phyloP scores from a whole-genome alignment of 2,888 invertebrate genomes.

The Polydrusus cervinus region DNA sequence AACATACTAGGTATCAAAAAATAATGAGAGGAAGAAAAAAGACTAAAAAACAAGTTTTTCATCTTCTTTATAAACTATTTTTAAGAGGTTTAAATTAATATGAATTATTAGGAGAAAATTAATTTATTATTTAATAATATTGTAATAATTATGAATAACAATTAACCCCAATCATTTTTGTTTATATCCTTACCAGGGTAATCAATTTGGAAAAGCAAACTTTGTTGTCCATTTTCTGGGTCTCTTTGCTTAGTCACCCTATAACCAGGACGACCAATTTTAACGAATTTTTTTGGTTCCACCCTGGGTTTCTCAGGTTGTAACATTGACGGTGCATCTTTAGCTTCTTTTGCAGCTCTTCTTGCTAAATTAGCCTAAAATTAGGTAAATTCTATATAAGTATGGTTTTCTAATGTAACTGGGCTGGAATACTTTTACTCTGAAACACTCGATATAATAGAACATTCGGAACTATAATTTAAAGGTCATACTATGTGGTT shows the following conservation, averaged over 20 bases:
- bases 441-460: not conserved
- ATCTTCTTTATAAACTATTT: no score
- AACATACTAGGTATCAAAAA: no score
- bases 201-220: slow-evolving; percentile 96
- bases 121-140: not conserved
- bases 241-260: slow-evolving; percentile 98
- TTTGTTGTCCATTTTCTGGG: slow-evolving; percentile 96
- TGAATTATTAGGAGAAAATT: no score
- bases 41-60: no score
- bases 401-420: no score
- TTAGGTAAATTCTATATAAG: no score
- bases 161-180: not conserved
- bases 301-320: slow-evolving; percentile 97
- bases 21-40: no score
- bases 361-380: slow-evolving; percentile 98
- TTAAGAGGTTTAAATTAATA: no score
- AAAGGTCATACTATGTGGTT: no score
- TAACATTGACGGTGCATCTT: slow-evolving; percentile 94
- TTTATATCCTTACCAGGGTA: slow-evolving; percentile 79
- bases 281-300: slow-evolving; percentile 99
- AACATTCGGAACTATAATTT: no score
- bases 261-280: slow-evolving; percentile 99
- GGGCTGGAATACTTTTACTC: no score
- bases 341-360: slow-evolving; percentile 98
- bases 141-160: not conserved